These are phyloP conservation scores for Nyctibius bracteatus DNA, from an alignment of 2,113 vertebrate species.

Conservation along the genomic window DNA sequence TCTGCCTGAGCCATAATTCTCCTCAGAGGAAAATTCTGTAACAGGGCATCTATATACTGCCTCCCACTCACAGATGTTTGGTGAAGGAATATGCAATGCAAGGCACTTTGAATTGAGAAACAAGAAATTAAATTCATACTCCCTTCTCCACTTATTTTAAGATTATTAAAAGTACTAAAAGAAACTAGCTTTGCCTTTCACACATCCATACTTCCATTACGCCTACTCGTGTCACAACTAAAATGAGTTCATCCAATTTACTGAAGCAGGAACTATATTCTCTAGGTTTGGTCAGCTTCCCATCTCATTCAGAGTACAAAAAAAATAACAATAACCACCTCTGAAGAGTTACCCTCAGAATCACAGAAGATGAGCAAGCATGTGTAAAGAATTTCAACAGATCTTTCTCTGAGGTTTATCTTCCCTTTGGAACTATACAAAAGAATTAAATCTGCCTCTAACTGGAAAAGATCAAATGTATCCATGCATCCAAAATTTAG, in stretches of 20 bases:
- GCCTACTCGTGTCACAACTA: neutral
- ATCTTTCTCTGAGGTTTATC: neutral
- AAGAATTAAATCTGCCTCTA: neutral
- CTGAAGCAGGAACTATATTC: neutral
- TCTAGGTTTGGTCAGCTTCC: neutral
- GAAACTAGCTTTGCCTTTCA: neutral
- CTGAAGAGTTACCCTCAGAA: neutral
- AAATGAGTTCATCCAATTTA: neutral
- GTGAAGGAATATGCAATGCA: neutral
- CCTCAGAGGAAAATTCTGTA: neutral
- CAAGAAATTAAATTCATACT: neutral
- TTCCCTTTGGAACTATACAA: neutral
- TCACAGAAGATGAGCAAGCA: neutral
- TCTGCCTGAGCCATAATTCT: neutral
- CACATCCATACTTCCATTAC: neutral
- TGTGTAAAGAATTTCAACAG: neutral
- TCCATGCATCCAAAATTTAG: neutral
- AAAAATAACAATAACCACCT: neutral
- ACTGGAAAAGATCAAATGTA: neutral
- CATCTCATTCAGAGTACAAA: neutral
- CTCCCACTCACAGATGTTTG: neutral
- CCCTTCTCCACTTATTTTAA: neutral
- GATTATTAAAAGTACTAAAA: neutral
- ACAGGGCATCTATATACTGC: neutral
- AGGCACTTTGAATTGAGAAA: neutral